Evolutionary conservation across 2,888 invertebrate genomes (phyloP).

Genomic region (Pilophorus perplexus): DNA sequence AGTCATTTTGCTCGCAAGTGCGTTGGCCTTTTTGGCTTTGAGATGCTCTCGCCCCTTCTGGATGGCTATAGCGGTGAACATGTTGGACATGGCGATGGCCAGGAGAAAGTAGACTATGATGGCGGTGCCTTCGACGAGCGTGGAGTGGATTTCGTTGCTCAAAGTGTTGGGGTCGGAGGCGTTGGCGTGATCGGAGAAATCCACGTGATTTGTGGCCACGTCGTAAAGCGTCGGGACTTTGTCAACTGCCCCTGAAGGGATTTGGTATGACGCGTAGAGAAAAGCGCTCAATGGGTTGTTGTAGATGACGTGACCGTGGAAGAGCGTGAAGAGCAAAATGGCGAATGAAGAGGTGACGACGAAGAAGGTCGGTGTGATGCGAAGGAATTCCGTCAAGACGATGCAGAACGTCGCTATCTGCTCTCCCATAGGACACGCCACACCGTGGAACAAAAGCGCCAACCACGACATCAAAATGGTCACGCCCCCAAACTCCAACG

Average conservation of each 20-base stretch:
- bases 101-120: not conserved
- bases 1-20: not conserved
- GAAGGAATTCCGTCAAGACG: not conserved
- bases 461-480: not conserved
- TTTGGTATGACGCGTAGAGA: not conserved
- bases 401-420: not conserved
- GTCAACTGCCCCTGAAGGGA: not conserved
- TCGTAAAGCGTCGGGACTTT: not conserved
- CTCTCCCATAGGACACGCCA: not conserved
- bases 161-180: not conserved
- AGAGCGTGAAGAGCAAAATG: conserved; percentile 2
- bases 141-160: not conserved
- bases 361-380: not conserved
- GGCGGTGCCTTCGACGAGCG: not conserved
- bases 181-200: not conserved
- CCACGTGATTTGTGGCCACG: not conserved
- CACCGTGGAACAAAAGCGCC: not conserved
- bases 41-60: not conserved
- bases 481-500: conserved; percentile 5
- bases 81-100: not conserved
- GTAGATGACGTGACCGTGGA: not conserved
- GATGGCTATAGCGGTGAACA: not conserved
- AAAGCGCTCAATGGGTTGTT: conserved; percentile 3
- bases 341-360: not conserved
- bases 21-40: not conserved